phyloP scores from a whole-genome alignment of 2,113 vertebrate species.

The Rhynchomys soricoides region DNA sequence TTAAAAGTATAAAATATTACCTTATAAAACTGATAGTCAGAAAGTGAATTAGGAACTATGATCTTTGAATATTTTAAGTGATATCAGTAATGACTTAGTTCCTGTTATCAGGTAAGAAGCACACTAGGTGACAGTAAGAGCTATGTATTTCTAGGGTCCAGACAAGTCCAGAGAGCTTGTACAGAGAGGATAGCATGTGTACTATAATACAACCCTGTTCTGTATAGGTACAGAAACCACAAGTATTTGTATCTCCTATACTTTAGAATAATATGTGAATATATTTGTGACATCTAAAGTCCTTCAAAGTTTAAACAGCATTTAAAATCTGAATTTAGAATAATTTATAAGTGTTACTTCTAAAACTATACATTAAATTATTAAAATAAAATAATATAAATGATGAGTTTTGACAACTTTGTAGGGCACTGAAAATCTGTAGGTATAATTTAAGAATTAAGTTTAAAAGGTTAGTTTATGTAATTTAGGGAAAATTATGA shows the following conservation, averaged over 20 bases:
- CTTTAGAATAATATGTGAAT: slow-evolving; percentile 18
- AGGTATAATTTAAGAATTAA: slow-evolving; percentile 48
- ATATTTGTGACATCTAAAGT: neutral
- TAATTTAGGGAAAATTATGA: neutral
- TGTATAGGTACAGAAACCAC: slow-evolving; percentile 5
- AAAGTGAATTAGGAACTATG: neutral
- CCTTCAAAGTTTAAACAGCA: slow-evolving; percentile 37
- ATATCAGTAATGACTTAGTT: slow-evolving; percentile 16
- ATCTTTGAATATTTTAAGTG: slow-evolving; percentile 35
- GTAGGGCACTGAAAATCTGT: neutral
- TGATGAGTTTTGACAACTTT: slow-evolving; percentile 24
- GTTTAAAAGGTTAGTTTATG: neutral
- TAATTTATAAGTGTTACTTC: neutral
- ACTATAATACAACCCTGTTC: neutral
- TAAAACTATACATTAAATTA: slow-evolving; percentile 5
- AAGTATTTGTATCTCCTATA: slow-evolving; percentile 22
- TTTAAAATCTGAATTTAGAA: slow-evolving; percentile 37
- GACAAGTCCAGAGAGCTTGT: neutral
- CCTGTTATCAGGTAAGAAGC: slow-evolving; percentile 16
- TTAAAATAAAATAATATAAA: slow-evolving; percentile 26
- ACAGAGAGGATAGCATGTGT: neutral
- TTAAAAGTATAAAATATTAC: slow-evolving; percentile 48
- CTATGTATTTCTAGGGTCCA: slow-evolving; percentile 22
- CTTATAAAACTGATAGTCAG: slow-evolving; percentile 13
- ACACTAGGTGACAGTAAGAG: neutral